Evolutionary conservation across 2,888 invertebrate species (phyloP).

Genomic region (Clunio marinus): DNA sequence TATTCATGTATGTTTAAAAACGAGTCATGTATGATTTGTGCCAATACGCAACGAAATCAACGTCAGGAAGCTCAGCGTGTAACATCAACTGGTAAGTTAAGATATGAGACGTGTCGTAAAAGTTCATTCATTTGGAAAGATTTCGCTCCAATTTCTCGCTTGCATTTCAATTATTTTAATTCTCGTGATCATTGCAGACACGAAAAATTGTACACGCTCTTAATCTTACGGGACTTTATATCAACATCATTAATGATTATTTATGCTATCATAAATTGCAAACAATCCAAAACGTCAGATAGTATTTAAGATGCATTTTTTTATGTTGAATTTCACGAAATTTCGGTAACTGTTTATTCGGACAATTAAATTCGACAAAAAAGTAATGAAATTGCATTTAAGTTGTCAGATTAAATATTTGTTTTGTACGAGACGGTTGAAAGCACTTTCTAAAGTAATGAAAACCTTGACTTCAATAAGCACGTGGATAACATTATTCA

Average conservation of each 20-base stretch:
- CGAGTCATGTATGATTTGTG: constrained; percentile 84
- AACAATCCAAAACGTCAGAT: neutral
- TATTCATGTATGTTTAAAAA: constrained; percentile 92
- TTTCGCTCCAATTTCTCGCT: neutral
- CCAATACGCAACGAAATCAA: constrained; percentile 30
- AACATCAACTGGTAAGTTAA: constrained; percentile 11
- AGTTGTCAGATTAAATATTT: constrained; percentile 1
- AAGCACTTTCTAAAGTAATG: too few relatives aligned
- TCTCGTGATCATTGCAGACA: too few relatives aligned
- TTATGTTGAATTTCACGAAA: too few relatives aligned
- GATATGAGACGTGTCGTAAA: neutral
- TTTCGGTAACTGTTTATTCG: neutral
- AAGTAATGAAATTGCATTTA: neutral
- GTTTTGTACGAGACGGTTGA: neutral
- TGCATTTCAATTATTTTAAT: too few relatives aligned
- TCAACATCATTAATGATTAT: constrained; percentile 29
- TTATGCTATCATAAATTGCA: constrained; percentile 26
- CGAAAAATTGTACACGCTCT: neutral
- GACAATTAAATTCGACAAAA: neutral
- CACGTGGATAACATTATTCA: constrained; percentile 20
- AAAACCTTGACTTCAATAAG: neutral
- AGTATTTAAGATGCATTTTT: neutral
- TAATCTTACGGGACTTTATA: too few relatives aligned
- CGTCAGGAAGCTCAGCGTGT: constrained; percentile 26
- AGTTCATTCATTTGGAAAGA: neutral